Percentiles rank a stretch among this genome's conserved stretches.
Evolutionary conservation across 2,113 vertebrate genomes (phyloP).

Genomic region (human (Homo sapiens)): DNA sequence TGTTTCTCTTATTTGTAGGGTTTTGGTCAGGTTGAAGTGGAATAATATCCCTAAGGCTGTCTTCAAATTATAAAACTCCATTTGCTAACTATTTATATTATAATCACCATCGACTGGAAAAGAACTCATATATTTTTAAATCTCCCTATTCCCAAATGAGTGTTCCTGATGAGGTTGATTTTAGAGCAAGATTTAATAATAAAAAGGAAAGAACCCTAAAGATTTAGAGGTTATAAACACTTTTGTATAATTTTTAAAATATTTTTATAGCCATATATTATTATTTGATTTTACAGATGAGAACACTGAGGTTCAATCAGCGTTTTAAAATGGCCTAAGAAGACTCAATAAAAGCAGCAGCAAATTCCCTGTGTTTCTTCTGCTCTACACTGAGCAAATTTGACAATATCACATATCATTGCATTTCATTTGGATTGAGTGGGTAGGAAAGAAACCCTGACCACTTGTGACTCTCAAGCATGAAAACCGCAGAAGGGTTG

Average conservation of each 20-base stretch:
- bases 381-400: background rate
- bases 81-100: background rate
- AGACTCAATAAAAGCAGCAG: background rate
- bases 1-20: background rate
- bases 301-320: background rate
- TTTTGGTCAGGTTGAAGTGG: background rate
- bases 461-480: background rate
- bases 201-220: background rate
- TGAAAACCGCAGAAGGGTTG: rapidly evolving
- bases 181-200: background rate
- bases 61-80: background rate
- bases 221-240: background rate
- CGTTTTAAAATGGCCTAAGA: background rate
- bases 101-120: background rate
- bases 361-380: background rate
- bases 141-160: background rate
- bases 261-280: background rate
- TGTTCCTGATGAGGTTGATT: background rate
- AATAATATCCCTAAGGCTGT: background rate
- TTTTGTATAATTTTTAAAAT: background rate
- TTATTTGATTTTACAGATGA: background rate
- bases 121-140: background rate
- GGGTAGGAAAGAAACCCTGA: background rate
- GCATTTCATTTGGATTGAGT: background rate
- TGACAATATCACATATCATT: background rate